Base-by-base conservation (phyloP, 1,140 invertebrate genomes). In the Bombus turneri region DNA sequence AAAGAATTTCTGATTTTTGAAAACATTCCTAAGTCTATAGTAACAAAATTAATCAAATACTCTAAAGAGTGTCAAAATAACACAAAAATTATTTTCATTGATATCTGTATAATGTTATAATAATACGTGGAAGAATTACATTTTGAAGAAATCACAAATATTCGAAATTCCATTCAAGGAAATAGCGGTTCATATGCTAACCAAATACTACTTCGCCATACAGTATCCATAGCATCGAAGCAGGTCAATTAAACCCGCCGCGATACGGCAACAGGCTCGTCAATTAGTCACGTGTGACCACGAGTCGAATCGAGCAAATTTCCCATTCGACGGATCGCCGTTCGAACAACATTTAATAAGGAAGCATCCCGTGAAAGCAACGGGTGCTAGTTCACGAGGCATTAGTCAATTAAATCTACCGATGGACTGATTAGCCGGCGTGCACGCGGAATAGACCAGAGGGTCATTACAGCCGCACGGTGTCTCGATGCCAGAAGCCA, bases 401-500 rank as follows among this genome's bases (percentile, higher is more conserved):
- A 84, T 84, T 84, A 79, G 62, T 84, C 83, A 80, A 84, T 85
- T 85, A 85, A 85, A 80, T 69, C 47, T 62, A 37, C 64, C 76
- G 66, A 41, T 12, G 76, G 57, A 80, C 77, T 72, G 83, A 85
- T 85, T 80, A 80, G 68, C n/a, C 22, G 57, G 57, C 47, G 83
- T 41, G 82, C 76, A 83, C 81, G 43, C 64, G 64, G 82, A 84
- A 59, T 71, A 68, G 68, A 85, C 64, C 28, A 41, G 22, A 57
- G 83, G 83, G 83, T 85, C 83, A 85, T 85, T 85, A 85, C 57
- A 74, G 82, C 25, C 39, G 41, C n/a, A 13, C 47, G 74, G 43
- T 43, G 76, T 62, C 39, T 37, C 83, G 75, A 71, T 87, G 83
- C 88, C 91, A 88, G 91, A 85, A 94, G 92, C 92, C 90, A 90